Conservation (phyloP, 2,888 invertebrate genomes). For the Nasonia oneida region DNA sequence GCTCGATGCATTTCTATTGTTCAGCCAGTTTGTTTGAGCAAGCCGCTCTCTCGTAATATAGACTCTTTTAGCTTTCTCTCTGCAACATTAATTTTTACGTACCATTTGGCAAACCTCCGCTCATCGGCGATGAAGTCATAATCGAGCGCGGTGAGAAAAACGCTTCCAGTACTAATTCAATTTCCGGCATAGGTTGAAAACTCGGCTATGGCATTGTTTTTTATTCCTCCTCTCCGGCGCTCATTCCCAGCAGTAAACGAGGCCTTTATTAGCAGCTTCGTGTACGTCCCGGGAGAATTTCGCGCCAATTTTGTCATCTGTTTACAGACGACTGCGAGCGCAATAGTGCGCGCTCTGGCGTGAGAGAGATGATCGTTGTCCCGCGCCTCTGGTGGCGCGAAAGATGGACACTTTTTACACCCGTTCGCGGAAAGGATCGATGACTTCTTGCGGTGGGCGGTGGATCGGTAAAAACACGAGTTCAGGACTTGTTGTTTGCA, state of each 20-base stretch:
- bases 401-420: constrained; percentile 42
- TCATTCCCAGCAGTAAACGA: constrained; percentile 60
- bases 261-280: constrained; percentile 39
- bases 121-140: neutral
- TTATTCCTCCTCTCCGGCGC: constrained; percentile 34
- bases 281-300: constrained; percentile 42
- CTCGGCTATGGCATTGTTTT: neutral
- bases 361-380: constrained; percentile 21
- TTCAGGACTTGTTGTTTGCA: neutral
- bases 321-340: neutral
- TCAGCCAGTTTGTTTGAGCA: neutral
- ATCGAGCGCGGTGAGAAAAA: constrained; percentile 19
- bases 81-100: constrained; percentile 6
- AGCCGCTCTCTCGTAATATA: neutral
- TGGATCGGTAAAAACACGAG: neutral
- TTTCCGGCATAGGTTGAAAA: constrained; percentile 46
- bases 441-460: constrained; percentile 1
- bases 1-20: neutral
- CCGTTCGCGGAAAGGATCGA: constrained; percentile 49
- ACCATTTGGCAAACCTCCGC: neutral
- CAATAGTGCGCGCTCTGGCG: no score
- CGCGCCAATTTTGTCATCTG: constrained; percentile 39
- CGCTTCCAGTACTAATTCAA: constrained; percentile 41
- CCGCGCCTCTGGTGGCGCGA: constrained; percentile 16
- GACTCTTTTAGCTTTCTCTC: neutral